These are phyloP conservation scores for Belonocnema kinseyi DNA, from an alignment of 1,140 invertebrate genomes.

Conservation along the genomic window DNA sequence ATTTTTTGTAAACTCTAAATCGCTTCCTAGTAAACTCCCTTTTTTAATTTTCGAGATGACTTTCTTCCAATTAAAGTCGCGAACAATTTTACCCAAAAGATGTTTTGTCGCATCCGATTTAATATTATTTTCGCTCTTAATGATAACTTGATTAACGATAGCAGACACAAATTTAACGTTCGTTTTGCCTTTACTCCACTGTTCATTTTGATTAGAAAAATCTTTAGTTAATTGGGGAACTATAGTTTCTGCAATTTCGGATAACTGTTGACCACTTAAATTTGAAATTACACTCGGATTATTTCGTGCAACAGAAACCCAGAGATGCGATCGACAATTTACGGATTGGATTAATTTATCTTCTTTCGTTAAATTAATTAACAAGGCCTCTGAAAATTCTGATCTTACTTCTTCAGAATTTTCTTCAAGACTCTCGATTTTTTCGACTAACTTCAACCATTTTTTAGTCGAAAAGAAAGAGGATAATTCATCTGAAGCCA, in stretches of 20 bases:
- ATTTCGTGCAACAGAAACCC: conserved; percentile 6
- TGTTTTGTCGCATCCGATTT: conserved; percentile 13
- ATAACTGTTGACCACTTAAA: conserved; percentile 2
- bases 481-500: neutral
- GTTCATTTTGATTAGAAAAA: neutral
- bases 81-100: neutral
- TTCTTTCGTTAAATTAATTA: neutral
- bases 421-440: neutral
- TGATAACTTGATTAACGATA: neutral
- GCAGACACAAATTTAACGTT: neutral
- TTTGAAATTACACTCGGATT: neutral
- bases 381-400: neutral
- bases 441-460: conserved; percentile 1
- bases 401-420: neutral
- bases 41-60: neutral
- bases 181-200: neutral
- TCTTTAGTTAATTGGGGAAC: neutral
- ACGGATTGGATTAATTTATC: neutral
- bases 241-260: neutral
- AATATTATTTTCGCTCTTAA: conserved; percentile 1
- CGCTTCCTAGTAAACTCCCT: neutral
- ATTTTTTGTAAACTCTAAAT: neutral
- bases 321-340: neutral
- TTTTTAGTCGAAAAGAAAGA: neutral
- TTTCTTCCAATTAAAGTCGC: conserved; percentile 15